Conservation (phyloP, 1,140 invertebrate genomes). For the Himalopsyche phryganea region DNA sequence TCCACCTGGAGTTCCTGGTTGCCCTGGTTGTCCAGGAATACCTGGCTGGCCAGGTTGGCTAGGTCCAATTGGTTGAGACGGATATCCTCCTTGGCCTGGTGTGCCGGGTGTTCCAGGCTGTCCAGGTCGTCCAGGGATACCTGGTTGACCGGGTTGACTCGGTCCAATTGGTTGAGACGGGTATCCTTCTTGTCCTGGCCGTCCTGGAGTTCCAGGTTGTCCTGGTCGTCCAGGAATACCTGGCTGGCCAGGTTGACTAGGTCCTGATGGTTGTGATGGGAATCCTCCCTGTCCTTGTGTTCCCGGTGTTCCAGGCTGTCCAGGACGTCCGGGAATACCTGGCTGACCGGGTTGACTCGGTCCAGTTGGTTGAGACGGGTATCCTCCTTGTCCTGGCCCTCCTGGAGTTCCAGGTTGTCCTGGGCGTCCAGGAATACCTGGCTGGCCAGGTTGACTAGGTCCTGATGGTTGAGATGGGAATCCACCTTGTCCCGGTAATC, state of each 20-base stretch:
- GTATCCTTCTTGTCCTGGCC: constrained; percentile 15
- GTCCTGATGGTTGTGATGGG: too few relatives aligned
- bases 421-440: constrained; percentile 27
- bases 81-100: constrained; percentile 14
- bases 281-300: constrained; percentile 13
- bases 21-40: constrained; percentile 21
- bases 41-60: constrained; percentile 28
- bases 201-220: constrained; percentile 20
- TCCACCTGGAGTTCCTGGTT: neutral
- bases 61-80: too few relatives aligned
- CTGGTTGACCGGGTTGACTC: too few relatives aligned
- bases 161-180: neutral
- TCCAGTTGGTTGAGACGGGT: neutral
- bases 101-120: constrained; percentile 27
- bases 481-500: constrained; percentile 15
- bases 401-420: constrained; percentile 23
- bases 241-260: constrained; percentile 24
- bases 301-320: constrained; percentile 27
- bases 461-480: too few relatives aligned
- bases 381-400: constrained; percentile 16
- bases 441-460: constrained; percentile 18
- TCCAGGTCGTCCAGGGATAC: constrained; percentile 2
- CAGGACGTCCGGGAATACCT: constrained; percentile 1
- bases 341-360: too few relatives aligned
- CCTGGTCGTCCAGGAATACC: constrained; percentile 26